Percentiles rank a stretch among this genome's conserved stretches.
phyloP scores from a whole-genome alignment of 2,113 vertebrate genomes.

The Amazona vittata region DNA sequence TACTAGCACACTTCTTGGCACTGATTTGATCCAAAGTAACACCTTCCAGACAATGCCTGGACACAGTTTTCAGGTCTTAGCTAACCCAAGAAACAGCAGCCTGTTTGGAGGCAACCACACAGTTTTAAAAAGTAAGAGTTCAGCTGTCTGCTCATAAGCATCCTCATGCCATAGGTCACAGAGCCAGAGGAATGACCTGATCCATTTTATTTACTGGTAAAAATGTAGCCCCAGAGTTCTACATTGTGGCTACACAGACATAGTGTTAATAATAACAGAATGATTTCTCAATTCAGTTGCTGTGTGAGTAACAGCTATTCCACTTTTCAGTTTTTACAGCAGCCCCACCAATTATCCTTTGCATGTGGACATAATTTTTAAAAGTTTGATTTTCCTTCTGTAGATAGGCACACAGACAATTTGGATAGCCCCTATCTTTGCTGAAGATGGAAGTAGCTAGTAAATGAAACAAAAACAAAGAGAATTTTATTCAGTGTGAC shows the following conservation, averaged over 20 bases:
- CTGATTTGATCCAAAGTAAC: neutral
- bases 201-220: neutral
- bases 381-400: neutral
- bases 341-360: neutral
- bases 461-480: neutral
- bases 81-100: neutral
- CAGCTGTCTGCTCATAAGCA: neutral
- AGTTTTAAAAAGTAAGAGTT: neutral
- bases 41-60: neutral
- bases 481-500: conserved; percentile 34
- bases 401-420: neutral
- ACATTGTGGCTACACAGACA: neutral
- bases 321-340: neutral
- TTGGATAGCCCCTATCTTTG: neutral
- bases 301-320: neutral
- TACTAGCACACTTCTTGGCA: neutral
- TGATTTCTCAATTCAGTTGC: neutral
- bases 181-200: neutral
- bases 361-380: neutral
- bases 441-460: neutral
- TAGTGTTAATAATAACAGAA: neutral
- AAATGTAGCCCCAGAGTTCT: neutral
- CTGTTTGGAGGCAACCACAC: neutral
- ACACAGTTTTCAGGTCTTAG: neutral
- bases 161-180: neutral